These are phyloP conservation scores for Dicrostonyx torquatus DNA, from an alignment of 2,797 vertebrate species.

Conservation along the genomic window DNA sequence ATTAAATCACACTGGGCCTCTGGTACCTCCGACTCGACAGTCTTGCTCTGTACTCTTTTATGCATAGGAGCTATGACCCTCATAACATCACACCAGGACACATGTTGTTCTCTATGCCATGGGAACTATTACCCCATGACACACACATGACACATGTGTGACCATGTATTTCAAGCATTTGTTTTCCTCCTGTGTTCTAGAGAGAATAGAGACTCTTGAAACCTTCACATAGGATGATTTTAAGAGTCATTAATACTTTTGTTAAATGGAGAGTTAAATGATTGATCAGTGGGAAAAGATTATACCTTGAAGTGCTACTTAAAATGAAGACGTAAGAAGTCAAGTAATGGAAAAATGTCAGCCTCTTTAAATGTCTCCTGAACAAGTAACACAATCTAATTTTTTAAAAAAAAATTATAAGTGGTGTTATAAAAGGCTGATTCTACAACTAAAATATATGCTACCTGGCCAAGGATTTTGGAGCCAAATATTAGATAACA, in stretches of 20 bases:
- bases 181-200: neutral
- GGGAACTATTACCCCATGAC: no score
- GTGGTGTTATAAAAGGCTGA: neutral
- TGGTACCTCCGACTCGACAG: neutral
- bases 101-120: no score
- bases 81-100: neutral
- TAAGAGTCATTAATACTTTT: neutral
- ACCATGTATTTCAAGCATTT: neutral
- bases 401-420: neutral
- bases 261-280: neutral
- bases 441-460: neutral
- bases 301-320: neutral
- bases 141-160: neutral
- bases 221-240: neutral
- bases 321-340: neutral
- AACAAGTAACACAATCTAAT: neutral
- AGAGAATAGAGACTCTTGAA: neutral
- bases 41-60: neutral
- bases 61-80: neutral
- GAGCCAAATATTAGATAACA: neutral
- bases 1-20: neutral
- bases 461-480: neutral
- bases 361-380: neutral
- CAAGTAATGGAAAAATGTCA: neutral
- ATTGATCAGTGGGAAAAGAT: neutral